Conservation (phyloP, 2,797 vertebrate genomes). For the Spinus olivaceus region DNA sequence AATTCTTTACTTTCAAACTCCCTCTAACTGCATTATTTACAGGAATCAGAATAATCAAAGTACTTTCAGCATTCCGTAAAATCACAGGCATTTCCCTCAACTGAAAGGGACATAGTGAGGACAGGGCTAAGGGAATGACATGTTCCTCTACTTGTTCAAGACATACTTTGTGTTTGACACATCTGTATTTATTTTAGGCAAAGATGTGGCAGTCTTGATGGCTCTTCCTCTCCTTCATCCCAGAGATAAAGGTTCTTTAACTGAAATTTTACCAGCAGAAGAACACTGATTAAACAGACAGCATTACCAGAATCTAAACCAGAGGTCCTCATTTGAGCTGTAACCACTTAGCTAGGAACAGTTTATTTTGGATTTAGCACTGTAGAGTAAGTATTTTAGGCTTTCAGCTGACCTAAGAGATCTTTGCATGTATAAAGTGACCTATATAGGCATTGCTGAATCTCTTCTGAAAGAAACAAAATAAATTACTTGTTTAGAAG, state of each 20-base stretch:
- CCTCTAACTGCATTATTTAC: not conserved
- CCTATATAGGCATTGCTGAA: not conserved
- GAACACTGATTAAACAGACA: not conserved
- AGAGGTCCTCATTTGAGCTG: not conserved
- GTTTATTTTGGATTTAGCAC: slow-evolving; percentile 29
- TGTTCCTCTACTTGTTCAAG: not conserved
- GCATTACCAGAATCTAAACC: not conserved
- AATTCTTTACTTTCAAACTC: not conserved
- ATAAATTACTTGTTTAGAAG: not conserved
- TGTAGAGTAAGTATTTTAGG: not conserved
- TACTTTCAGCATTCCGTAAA: not conserved
- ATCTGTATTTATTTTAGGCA: slow-evolving; percentile 36
- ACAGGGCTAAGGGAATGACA: not conserved
- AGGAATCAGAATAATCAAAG: not conserved
- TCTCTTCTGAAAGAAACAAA: not conserved
- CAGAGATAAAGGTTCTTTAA: slow-evolving; percentile 2
- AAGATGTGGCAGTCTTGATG: not conserved
- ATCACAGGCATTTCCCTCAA: not conserved
- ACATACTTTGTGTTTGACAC: not conserved
- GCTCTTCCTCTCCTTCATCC: not conserved
- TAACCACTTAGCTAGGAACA: not conserved
- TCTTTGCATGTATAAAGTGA: not conserved
- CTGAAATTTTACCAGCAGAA: not conserved
- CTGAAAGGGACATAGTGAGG: not conserved
- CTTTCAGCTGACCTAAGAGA: not conserved